Evolutionary conservation across 37 sponge, comb jelly and placozoan species (phyloP).

Genomic region (Amphimedon queenslandica): DNA sequence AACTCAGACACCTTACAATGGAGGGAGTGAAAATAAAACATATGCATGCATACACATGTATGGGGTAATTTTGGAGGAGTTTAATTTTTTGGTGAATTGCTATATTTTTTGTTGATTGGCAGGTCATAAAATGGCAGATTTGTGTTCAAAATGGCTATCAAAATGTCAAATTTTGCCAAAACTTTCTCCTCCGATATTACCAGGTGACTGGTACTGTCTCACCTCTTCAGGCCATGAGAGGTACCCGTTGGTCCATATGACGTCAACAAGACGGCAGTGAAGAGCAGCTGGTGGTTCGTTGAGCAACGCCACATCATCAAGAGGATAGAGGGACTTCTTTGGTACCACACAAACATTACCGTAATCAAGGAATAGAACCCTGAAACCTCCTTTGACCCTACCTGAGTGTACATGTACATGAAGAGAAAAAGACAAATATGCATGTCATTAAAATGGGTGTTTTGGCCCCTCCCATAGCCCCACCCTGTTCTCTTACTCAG

Average conservation of each 20-base stretch:
- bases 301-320: no score
- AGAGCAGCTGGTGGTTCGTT: no score
- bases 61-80: no score
- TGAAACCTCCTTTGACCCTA: neutral
- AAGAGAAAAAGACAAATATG: neutral
- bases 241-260: neutral
- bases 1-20: neutral
- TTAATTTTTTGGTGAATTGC: no score
- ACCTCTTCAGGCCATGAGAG: neutral
- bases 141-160: no score
- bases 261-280: neutral
- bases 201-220: no score
- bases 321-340: neutral
- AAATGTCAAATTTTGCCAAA: no score
- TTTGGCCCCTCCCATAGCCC: no score
- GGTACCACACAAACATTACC: constrained; percentile 11
- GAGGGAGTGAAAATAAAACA: neutral
- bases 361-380: constrained; percentile 72
- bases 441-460: neutral
- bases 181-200: no score
- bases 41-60: neutral
- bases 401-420: neutral
- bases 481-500: neutral
- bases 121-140: no score
- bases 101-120: no score